Evolutionary conservation across 2,113 vertebrate species (phyloP).

Genomic region (Carollia perspicillata): DNA sequence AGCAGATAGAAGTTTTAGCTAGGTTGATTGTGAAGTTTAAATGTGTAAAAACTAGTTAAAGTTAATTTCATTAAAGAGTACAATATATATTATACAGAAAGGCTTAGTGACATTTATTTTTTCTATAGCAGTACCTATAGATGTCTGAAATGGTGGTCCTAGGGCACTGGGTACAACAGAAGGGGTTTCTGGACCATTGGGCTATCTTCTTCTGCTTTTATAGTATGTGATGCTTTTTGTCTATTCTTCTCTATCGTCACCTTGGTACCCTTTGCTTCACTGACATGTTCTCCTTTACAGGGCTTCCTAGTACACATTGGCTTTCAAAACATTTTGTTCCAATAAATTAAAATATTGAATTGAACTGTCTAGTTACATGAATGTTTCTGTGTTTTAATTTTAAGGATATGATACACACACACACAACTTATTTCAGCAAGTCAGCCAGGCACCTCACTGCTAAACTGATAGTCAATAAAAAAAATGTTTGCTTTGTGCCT

Average conservation of each 20-base stretch:
- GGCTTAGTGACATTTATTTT: neutral
- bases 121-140: neutral
- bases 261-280: neutral
- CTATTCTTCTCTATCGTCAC: neutral
- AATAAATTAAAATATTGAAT: conserved; percentile 28
- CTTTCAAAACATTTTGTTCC: neutral
- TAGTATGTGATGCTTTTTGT: neutral
- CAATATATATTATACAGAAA: neutral
- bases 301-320: neutral
- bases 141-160: neutral
- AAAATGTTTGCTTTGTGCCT: neutral
- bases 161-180: neutral
- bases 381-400: neutral
- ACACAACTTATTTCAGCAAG: neutral
- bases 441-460: neutral
- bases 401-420: neutral
- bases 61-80: conserved; percentile 22
- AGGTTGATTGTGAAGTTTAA: conserved; percentile 16
- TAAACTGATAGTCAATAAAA: neutral
- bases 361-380: neutral
- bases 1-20: neutral
- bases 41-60: conserved; percentile 2
- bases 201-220: neutral
- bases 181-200: neutral
- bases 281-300: neutral